These are phyloP conservation scores for Oopsacas minuta DNA, from an alignment of 37 sponge, comb jelly and placozoan species.

Conservation along the genomic window DNA sequence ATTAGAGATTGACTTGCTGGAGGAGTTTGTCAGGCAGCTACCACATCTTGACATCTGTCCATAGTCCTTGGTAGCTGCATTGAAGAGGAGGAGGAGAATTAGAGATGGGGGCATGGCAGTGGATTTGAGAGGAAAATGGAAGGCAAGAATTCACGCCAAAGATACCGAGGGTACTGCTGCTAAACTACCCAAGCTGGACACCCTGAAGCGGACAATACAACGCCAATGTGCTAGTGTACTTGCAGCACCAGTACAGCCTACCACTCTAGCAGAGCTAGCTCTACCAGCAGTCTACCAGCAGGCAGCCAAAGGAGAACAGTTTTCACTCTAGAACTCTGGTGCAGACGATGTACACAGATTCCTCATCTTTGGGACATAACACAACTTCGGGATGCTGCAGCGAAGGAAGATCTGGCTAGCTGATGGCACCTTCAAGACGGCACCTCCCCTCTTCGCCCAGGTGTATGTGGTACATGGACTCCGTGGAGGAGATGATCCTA, in stretches of 20 bases:
- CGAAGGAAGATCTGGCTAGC: not conserved
- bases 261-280: not conserved
- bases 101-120: too few relatives aligned
- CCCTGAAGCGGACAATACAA: not conserved
- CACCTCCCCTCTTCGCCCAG: not conserved
- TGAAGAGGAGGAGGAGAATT: too few relatives aligned
- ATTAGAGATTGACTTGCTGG: too few relatives aligned
- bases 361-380: not conserved
- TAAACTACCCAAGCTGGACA: not conserved
- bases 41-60: too few relatives aligned
- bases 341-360: not conserved
- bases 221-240: too few relatives aligned
- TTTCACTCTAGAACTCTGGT: not conserved
- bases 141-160: too few relatives aligned
- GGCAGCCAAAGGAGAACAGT: not conserved
- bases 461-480: not conserved
- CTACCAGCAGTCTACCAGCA: not conserved
- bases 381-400: not conserved
- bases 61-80: too few relatives aligned
- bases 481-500: not conserved
- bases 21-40: too few relatives aligned
- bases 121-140: too few relatives aligned
- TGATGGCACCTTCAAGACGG: not conserved
- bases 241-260: not conserved
- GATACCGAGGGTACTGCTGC: not conserved